Base-by-base conservation (phyloP, 1,140 invertebrate genomes). In the Bacillus rossius region DNA sequence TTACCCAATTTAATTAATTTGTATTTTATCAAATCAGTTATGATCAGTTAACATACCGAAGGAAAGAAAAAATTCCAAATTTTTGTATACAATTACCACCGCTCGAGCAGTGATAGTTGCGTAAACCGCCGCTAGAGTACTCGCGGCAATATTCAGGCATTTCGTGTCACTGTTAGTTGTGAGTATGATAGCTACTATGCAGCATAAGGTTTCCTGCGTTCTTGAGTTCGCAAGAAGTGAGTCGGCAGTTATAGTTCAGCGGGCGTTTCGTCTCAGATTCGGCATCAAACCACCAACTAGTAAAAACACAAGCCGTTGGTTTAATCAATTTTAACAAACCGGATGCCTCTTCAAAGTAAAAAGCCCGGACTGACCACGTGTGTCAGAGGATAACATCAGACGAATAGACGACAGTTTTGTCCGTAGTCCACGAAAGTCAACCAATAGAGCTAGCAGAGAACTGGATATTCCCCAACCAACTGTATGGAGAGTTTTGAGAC, bases 371-470 rank as follows among this genome's bases (percentile, higher is more conserved):
- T 38, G 47, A n/a, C 55, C 47, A 5, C 22, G 45, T 38, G 22
- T 54, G 37, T 4, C 50, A 53, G 57, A 59, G n/a, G 29, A 37
- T 14, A 47, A 56, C 8, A 50, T 57, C 20, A 3, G 29, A 52
- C 16, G 49, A 38, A 59, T 59, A 16, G 16, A 54, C 41, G 50
- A 59, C 8, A 57, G 37, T 54, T 59, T 59, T 41, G 1, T 55
- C 17, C 23, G 57, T 7, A 59, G 57, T 26, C 57, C 57, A n/a
- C 2, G 19, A 7, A 61, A 57, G 54, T 57, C 59, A 16, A 57
- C 41, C 8, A 47, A 38, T 48, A 26, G 54, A 47, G 42, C 42
- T 14, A 61, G 54, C 26, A 14, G 43, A 57, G 59, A 57, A 40
- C 43, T 61, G 16, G 20, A 38, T 38, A 49, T 61, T 40, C 42